Percentiles rank a stretch among this genome's conserved stretches.
phyloP scores from a whole-genome alignment of 2,888 invertebrate genomes.

The Sympetrum striolatum region DNA sequence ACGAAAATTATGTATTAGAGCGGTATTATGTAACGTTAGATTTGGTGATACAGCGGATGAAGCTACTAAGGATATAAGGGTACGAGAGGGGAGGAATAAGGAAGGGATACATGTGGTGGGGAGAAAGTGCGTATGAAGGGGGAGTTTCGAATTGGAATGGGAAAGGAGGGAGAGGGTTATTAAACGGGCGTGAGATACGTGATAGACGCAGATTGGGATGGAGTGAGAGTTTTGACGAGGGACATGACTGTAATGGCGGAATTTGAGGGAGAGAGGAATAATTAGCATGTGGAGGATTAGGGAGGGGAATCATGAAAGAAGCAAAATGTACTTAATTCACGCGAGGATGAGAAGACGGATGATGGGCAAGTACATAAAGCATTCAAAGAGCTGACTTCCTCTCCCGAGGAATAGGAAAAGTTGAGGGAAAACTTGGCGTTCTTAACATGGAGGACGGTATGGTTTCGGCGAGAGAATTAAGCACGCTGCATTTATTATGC shows the following conservation, averaged over 20 bases:
- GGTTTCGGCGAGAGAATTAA: conserved; percentile 32
- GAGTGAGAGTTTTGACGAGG: conserved; percentile 54
- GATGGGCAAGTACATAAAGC: conserved; percentile 34
- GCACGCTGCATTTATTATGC: conserved; percentile 12
- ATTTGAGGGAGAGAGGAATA: conserved; percentile 29
- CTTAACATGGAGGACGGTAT: conserved; percentile 12
- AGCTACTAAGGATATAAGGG: not conserved
- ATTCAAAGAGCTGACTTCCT: not conserved
- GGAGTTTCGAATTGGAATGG: not conserved
- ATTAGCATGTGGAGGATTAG: conserved; percentile 21
- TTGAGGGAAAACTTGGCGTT: conserved; percentile 31
- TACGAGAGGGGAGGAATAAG: not conserved
- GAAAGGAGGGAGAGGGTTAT: conserved; percentile 3
- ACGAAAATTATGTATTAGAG: too few species aligned
- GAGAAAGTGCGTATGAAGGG: not conserved
- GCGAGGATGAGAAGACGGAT: conserved; percentile 32
- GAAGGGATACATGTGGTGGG: not conserved
- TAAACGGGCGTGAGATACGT: conserved; percentile 47
- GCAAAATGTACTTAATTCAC: conserved; percentile 37
- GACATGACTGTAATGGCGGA: conserved; percentile 38
- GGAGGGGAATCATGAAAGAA: conserved; percentile 23
- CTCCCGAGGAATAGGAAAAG: conserved; percentile 36
- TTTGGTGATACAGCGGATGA: not conserved
- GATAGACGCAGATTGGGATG: conserved; percentile 45
- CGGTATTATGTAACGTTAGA: too few species aligned